These are phyloP conservation scores for Oncopodura yosiiana DNA, from an alignment of 1,140 invertebrate species.

Conservation along the genomic window DNA sequence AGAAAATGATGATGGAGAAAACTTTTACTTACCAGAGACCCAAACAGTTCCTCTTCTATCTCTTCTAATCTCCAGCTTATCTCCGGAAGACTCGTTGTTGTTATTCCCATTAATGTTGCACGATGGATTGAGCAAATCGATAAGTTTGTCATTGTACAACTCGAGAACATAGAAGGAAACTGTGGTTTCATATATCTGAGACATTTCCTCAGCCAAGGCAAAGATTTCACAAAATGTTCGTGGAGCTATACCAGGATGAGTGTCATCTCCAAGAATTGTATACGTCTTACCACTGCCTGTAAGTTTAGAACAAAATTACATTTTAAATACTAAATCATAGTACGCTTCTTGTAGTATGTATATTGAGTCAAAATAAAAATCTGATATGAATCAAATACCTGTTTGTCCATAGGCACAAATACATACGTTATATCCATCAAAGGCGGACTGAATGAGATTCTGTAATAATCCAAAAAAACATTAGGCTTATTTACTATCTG, in stretches of 20 bases:
- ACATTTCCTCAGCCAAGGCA: slow-evolving; percentile 27
- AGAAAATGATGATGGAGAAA: too few relatives aligned
- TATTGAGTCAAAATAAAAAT: background rate
- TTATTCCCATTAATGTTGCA: background rate
- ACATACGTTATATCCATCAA: slow-evolving; percentile 91
- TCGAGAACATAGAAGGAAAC: slow-evolving; percentile 37
- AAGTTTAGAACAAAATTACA: too few relatives aligned
- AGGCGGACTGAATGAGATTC: slow-evolving; percentile 57
- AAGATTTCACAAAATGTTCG: slow-evolving; percentile 37
- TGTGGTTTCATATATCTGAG: slow-evolving; percentile 26
- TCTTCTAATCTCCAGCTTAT: slow-evolving; percentile 45
- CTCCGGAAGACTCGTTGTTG: slow-evolving; percentile 34
- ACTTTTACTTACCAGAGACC: slow-evolving; percentile 36
- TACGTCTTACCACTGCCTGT: too few relatives aligned
- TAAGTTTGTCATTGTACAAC: slow-evolving; percentile 37
- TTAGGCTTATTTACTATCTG: background rate
- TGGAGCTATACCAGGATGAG: slow-evolving; percentile 36
- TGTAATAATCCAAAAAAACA: slow-evolving; percentile 10
- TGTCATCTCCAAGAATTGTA: slow-evolving; percentile 37
- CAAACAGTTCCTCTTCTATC: slow-evolving; percentile 46
- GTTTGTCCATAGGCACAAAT: slow-evolving; percentile 95
- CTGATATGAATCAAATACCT: slow-evolving; percentile 79
- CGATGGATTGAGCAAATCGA: slow-evolving; percentile 35
- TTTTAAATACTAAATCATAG: too few relatives aligned
- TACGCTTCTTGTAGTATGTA: too few relatives aligned